Evolutionary conservation across 2,113 vertebrate species (phyloP).

Genomic region (Corapipo altera): DNA sequence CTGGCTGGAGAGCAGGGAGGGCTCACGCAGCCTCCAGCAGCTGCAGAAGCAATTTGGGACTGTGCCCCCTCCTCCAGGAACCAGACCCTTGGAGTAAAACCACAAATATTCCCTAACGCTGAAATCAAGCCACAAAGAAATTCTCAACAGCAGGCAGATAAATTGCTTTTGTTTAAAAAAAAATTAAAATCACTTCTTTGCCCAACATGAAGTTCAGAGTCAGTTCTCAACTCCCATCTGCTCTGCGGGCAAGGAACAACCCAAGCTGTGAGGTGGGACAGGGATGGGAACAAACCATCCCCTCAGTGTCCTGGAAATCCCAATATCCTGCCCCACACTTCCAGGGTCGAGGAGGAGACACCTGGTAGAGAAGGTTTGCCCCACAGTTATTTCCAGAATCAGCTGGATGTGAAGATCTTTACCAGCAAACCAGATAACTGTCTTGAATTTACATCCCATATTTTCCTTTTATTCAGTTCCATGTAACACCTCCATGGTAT

Average conservation of each 20-base stretch:
- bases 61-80: fast-evolving
- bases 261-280: fast-evolving
- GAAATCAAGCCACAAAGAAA: background rate
- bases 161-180: background rate
- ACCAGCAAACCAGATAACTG: background rate
- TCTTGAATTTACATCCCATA: background rate
- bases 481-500: background rate
- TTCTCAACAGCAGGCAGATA: background rate
- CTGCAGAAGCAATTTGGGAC: background rate
- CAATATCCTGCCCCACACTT: background rate
- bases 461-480: background rate
- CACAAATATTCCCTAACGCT: background rate
- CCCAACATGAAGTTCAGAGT: background rate
- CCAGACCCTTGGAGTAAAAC: background rate
- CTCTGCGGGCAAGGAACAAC: background rate
- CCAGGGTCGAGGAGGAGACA: background rate
- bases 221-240: background rate
- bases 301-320: background rate
- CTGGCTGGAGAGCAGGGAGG: background rate
- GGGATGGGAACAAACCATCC: background rate
- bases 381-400: background rate
- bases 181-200: background rate
- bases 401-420: background rate
- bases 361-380: background rate
- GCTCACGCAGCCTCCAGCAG: background rate